These are phyloP conservation scores for Perca flavescens DNA, from an alignment of 2,113 vertebrate species.

Conservation along the genomic window DNA sequence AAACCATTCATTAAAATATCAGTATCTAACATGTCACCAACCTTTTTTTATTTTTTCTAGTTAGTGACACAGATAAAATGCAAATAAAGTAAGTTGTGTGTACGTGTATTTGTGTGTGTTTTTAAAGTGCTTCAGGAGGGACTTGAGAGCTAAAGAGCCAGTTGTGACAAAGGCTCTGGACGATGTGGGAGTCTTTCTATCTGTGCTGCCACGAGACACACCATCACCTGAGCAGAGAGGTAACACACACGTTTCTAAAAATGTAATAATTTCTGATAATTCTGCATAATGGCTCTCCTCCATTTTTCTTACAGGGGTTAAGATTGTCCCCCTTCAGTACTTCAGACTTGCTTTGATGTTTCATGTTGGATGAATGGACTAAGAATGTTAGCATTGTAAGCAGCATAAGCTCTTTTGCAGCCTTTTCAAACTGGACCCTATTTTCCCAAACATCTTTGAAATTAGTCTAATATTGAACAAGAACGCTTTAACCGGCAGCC, in stretches of 20 bases:
- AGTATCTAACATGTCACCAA: not conserved
- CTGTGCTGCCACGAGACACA: constrained; percentile 75
- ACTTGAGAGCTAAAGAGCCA: constrained; percentile 80
- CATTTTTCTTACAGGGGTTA: not conserved
- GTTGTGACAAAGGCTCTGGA: constrained; percentile 77
- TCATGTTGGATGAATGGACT: not conserved
- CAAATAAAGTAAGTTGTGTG: not conserved
- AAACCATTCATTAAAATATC: not conserved
- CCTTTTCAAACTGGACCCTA: too few relatives aligned
- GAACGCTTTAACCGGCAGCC: too few relatives aligned
- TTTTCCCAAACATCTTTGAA: too few relatives aligned
- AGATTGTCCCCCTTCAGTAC: too few relatives aligned
- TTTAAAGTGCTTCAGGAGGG: constrained; percentile 78
- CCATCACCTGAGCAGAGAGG: constrained; percentile 77
- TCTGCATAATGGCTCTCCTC: not conserved
- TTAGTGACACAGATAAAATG: not conserved
- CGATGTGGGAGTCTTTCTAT: constrained; percentile 77
- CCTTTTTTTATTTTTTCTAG: not conserved
- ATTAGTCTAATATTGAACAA: too few relatives aligned
- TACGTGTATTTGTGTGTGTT: constrained; percentile 14
- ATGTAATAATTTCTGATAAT: not conserved
- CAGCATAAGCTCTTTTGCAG: not conserved
- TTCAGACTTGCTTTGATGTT: not conserved
- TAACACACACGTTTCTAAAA: constrained; percentile 31
- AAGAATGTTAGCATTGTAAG: not conserved